These are phyloP conservation scores for Physocephala rufipes DNA, from an alignment of 2,888 invertebrate species.

Conservation along the genomic window DNA sequence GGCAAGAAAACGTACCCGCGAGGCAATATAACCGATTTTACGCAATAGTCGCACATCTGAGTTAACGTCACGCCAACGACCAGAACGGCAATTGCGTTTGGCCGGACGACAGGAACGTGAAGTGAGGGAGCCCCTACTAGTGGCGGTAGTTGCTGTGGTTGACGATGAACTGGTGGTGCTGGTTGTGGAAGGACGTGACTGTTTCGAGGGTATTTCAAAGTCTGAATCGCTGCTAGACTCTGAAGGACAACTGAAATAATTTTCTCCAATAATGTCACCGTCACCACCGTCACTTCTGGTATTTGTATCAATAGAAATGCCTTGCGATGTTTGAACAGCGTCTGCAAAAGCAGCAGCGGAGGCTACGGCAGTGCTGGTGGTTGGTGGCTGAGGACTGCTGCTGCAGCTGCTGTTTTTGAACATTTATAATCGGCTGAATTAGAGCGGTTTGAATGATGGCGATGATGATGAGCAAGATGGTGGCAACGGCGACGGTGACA, in stretches of 20 bases:
- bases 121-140: constrained; percentile 25
- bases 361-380: constrained; percentile 39
- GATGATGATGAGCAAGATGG: too few species aligned
- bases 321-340: constrained; percentile 18
- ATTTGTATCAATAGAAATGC: background rate
- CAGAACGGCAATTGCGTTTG: constrained; percentile 26
- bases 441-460: constrained; percentile 17
- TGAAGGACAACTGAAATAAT: constrained; percentile 46
- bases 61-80: constrained; percentile 44
- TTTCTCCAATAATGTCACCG: constrained; percentile 42
- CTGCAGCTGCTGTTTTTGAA: constrained; percentile 63
- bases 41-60: constrained; percentile 64
- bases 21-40: constrained; percentile 64
- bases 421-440: constrained; percentile 53
- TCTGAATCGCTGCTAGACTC: constrained; percentile 47
- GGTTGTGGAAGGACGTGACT: constrained; percentile 42
- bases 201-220: constrained; percentile 37
- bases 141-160: constrained; percentile 29
- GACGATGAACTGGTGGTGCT: constrained; percentile 45
- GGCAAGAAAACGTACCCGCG: constrained; percentile 61
- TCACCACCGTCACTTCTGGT: constrained; percentile 29
- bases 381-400: constrained; percentile 56
- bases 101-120: constrained; percentile 40
- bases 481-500: constrained; percentile 46
- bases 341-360: constrained; percentile 1